Evolutionary conservation across 2,797 vertebrate species (phyloP).

Genomic region (Diceros bicornis): DNA sequence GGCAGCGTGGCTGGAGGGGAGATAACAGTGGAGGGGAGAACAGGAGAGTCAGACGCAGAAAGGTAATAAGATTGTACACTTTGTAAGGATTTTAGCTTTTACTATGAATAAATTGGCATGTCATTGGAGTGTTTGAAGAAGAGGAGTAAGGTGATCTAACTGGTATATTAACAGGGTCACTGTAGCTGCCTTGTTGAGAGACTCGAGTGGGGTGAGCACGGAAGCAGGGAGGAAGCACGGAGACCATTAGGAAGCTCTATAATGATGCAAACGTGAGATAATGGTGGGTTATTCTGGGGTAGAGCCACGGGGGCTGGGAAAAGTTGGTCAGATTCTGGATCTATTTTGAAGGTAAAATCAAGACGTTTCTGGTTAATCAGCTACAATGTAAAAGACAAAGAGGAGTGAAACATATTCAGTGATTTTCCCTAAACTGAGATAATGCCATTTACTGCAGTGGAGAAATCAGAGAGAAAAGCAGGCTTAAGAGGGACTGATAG

Average conservation of each 20-base stretch:
- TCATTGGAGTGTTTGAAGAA: neutral
- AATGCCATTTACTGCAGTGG: neutral
- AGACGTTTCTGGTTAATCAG: neutral
- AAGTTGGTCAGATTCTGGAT: fast-evolving
- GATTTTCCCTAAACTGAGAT: neutral
- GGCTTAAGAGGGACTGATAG: neutral
- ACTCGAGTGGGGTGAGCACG: neutral
- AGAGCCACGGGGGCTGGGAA: fast-evolving
- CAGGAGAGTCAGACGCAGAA: neutral
- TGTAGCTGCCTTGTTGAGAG: neutral
- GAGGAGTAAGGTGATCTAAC: neutral
- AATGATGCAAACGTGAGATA: fast-evolving
- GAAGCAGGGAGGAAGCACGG: too few species aligned
- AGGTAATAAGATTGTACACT: fast-evolving
- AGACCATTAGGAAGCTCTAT: neutral
- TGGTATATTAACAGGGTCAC: neutral
- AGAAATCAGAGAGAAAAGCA: neutral
- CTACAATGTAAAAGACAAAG: neutral
- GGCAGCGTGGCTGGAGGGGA: fast-evolving
- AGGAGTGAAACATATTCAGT: neutral
- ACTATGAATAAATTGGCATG: neutral
- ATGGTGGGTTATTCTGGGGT: neutral
- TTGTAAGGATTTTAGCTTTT: neutral
- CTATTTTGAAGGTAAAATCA: neutral
- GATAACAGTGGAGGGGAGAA: neutral